Evolutionary conservation across 2,797 vertebrate genomes (phyloP), one percentile per base, ranked within the genome.

Genomic region (Sciurus carolinensis): DNA sequence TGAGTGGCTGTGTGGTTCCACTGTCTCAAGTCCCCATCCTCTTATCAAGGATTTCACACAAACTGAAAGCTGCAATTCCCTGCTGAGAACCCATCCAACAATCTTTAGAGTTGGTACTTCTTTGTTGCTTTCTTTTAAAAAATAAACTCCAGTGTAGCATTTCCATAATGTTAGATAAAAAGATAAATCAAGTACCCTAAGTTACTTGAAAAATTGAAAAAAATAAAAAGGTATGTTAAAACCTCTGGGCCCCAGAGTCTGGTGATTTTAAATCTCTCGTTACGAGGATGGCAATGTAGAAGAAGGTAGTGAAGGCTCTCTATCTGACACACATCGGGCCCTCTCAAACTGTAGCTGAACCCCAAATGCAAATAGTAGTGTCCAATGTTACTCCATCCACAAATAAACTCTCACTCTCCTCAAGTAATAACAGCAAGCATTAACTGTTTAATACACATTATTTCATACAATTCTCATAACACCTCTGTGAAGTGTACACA

Each of bases 101-200:
- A 18, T 42, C 42, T 81, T 82, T 24, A 95, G 36, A 57, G 30
- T 5, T 26, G 18, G 66, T 7, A 13, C 1, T 85, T 67, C 13
- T 54, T 69, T 66, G 28, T 57, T 54, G 20, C 14, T 39, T 36
- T 67, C 54, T 77, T 90, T 28, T 75, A n/a, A 62, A 5, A 54
- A 97, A 93, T 26, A 72, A 89, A 80, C 85, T 92, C 9, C 42
- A 81, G 50, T n/a, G 22, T 42, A 93, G n/a, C 33, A 54, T 22
- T 94, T 94, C 36, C 57, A 92, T 84, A 80, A 80, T 64, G 36
- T 76, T 86, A 75, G 26, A 80, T 18, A 88, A 93, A 79, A 88
- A 84, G 52, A 80, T 47, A 72, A 88, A 79, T 84, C 17, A 77
- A 75, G 33, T n/a, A 62, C 17, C 72, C 47, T 9, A 47, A 76